These are phyloP conservation scores for Amphipyra berbera DNA, from an alignment of 2,888 invertebrate genomes.

Conservation along the genomic window DNA sequence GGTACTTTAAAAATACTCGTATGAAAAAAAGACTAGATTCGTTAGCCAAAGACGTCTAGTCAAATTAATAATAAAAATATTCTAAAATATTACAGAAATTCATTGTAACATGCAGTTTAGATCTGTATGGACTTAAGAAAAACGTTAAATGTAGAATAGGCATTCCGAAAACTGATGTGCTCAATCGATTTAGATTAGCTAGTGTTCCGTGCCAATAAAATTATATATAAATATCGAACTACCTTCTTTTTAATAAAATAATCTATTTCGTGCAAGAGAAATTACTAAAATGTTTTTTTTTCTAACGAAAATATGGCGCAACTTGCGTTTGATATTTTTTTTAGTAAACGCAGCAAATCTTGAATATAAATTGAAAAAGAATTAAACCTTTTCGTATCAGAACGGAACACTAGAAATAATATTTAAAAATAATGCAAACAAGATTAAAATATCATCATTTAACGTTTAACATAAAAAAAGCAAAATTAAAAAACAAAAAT, in stretches of 20 bases:
- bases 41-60: too few relatives aligned
- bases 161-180: conserved; percentile 7
- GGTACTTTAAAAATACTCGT: too few relatives aligned
- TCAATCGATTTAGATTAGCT: neutral
- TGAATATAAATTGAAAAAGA: neutral
- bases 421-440: neutral
- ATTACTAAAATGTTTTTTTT: too few relatives aligned
- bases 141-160: conserved; percentile 57
- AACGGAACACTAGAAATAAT: neutral
- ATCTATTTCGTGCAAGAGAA: too few relatives aligned
- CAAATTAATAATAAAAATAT: too few relatives aligned
- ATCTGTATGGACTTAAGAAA: conserved; percentile 45
- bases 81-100: too few relatives aligned
- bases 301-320: too few relatives aligned
- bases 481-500: conserved; percentile 38
- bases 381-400: neutral
- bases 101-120: conserved; percentile 11
- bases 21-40: too few relatives aligned
- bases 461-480: conserved; percentile 50
- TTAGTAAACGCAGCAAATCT: neutral
- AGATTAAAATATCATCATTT: conserved; percentile 32
- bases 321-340: neutral
- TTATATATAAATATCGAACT: neutral
- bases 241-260: too few relatives aligned
- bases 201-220: neutral